A percentile compares a stretch with the other conserved stretches of the same genome.
Evolutionary conservation across 2,888 invertebrate species (phyloP).

Genomic region (Ochropacha duplaris): DNA sequence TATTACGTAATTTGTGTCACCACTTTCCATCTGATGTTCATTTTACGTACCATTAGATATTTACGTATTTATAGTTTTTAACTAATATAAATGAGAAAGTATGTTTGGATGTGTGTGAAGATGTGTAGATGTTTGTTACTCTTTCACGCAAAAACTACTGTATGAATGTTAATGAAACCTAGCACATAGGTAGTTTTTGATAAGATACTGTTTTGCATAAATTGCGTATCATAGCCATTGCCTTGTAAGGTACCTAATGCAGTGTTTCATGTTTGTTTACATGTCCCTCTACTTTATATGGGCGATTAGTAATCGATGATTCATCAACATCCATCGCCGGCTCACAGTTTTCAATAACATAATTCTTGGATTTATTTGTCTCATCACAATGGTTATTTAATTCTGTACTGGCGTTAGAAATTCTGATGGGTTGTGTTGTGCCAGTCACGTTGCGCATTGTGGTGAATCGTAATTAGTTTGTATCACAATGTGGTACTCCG

Average conservation of each 20-base stretch:
- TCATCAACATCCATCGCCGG: background rate
- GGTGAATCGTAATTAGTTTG: conserved; percentile 35
- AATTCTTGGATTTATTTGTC: background rate
- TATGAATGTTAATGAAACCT: no score
- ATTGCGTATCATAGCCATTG: background rate
- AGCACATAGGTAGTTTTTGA: no score
- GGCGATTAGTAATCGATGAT: background rate
- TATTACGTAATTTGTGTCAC: no score
- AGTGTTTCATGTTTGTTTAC: background rate
- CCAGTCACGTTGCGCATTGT: conserved; percentile 22
- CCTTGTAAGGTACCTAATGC: background rate
- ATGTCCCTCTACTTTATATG: background rate
- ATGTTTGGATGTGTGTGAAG: no score
- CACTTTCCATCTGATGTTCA: no score
- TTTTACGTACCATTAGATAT: no score
- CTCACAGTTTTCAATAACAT: background rate
- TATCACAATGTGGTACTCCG: conserved; percentile 41
- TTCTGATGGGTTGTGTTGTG: conserved; percentile 5
- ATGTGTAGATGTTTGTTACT: no score
- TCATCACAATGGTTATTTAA: background rate
- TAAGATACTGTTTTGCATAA: no score
- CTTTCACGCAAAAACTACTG: no score
- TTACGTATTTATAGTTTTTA: no score
- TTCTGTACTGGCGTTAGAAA: background rate
- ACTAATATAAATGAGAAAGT: no score